phyloP scores from a whole-genome alignment of 1,140 invertebrate species.

The Samia ricini region DNA sequence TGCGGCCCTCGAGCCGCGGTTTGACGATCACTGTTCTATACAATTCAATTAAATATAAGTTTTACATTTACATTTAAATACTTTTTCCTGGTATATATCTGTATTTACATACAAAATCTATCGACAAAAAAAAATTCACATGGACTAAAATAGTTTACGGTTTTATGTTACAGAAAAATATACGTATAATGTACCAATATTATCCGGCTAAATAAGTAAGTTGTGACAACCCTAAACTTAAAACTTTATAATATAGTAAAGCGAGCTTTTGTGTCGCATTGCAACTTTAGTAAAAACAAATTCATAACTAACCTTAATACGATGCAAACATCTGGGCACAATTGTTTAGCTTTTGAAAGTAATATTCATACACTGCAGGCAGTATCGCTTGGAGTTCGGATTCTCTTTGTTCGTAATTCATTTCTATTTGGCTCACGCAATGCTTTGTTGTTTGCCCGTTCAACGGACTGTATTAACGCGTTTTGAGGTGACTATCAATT shows the following conservation, averaged over 20 bases:
- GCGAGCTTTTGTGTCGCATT: not conserved
- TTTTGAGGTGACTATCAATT: slow-evolving; percentile 10
- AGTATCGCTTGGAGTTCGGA: slow-evolving; percentile 12
- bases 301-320: not conserved
- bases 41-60: no score
- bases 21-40: no score
- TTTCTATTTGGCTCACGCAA: slow-evolving; percentile 13
- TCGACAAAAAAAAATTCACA: no score
- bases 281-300: not conserved
- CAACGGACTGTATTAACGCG: slow-evolving; percentile 15
- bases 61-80: no score
- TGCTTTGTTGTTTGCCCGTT: slow-evolving; percentile 20
- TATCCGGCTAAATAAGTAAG: no score
- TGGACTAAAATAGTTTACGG: no score
- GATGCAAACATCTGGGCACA: not conserved
- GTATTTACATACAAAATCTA: no score
- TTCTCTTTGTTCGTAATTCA: slow-evolving; percentile 19
- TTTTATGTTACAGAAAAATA: no score
- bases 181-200: no score
- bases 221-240: not conserved
- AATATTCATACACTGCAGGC: not conserved
- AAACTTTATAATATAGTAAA: not conserved
- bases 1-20: no score
- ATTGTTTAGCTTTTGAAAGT: not conserved
- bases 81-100: no score